Base-by-base conservation (phyloP, 1,140 invertebrate species). In the Sipha flava region DNA sequence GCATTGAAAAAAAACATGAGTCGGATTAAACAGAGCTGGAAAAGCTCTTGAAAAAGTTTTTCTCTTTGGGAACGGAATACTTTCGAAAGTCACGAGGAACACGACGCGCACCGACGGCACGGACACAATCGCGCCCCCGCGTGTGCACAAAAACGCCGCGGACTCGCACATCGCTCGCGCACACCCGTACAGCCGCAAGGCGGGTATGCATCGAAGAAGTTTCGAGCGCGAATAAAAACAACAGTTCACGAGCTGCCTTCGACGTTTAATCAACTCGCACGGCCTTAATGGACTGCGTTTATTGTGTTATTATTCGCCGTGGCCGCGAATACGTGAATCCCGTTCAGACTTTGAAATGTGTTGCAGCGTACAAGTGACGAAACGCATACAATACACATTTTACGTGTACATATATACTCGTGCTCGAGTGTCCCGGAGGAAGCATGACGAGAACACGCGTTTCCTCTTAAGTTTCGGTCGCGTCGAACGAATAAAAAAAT, bases 1-100 rank as follows among this genome's bases (percentile, higher is more conserved):
- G 34, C 23, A 59, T 29, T 43, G 49, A 59, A 66, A 66, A n/a
- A 57, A 77, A 77, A 40, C 73, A 43, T 29, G 21, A 59, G 73
- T 45, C 14, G 16, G 34, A 77, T 59, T 77, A 77, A 77, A 77
- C 73, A 23, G 3, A 43, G 52, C 3, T 3, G 7, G 52, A 23
- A n/a, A 40, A 40, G 23, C 73, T 77, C 37, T 77, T 29, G 52
- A 77, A 59, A 59, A 77, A 75, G 72, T 75, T 75, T 75, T 54
- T 54, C 23, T 21, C 23, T 77, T 26, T 16, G 1, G 52, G 23
- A 59, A 64, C 9, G 9, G 18, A 37, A 64, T 59, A 59, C n/a
- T 59, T 59, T 29, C n/a, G 29, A 59, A 59, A 59, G 57, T 59
- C 57, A 59, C 57, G 57, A n/a, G n/a, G n/a, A 14, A 29, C 40